Base-by-base conservation (phyloP, 2,888 invertebrate species). In the Rhagophthalmus giganteus region DNA sequence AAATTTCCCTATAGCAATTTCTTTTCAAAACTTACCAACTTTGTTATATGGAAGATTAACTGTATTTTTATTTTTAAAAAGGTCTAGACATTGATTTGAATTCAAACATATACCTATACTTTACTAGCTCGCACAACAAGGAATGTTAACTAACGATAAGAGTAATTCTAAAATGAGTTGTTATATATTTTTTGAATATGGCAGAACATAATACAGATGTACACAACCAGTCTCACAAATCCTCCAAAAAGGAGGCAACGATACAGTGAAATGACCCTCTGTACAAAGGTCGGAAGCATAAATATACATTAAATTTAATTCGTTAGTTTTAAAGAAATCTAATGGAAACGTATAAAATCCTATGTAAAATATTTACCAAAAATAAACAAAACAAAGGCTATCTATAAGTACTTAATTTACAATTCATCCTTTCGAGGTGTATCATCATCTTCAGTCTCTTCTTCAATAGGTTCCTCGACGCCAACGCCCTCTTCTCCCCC, bases 401-500 rank as follows among this genome's bases (percentile, higher is more conserved):
- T 26, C 24, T 38, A 34, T 47, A 53, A 47, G 47, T 53, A 53
- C 47, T 31, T 40, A 54, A 48, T 44, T 86, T 89, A 90, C 80
- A 90, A 81, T 77, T 90, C 90, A 73, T 90, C 90, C 70, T 86
- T 87, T 68, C 83, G 78, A 62, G 85, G 84, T 63, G 79, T 75
- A 64, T 86, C 87, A 37, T 88, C 87, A 54, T 88, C 88, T 63
- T 88, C 87, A 30, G 85, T 85, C 59, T 82, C 83, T 64, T 81
- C 81, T 55, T 78, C 79, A 64, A 71, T 70, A 16, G 79, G 84
- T 63, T 83, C 83, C 32, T 87, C 84, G 39, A 80, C 79, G 13
- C 82, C 81, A 67, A 85, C 81, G 31, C 87, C 88, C 46, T 87
- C 88, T 64, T 84, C 85, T 57, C 98, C 98, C 67, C 88, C 90